Conservation (phyloP, 23 tunicate species). For the Styela clava region DNA sequence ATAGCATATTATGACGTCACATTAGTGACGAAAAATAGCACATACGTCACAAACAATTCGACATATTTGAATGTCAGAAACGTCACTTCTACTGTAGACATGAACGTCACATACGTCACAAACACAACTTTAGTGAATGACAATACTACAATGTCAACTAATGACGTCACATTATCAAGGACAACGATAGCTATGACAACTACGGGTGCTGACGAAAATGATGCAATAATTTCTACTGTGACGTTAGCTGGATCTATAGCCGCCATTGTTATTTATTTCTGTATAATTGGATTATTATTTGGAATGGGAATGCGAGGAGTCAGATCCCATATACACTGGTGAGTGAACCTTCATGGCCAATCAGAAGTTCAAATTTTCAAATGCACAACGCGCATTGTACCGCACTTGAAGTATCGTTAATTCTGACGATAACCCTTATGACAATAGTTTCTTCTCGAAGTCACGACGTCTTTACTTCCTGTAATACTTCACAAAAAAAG, state of each 20-base stretch:
- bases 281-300: not conserved
- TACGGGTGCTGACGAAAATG: not conserved
- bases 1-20: not conserved
- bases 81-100: not conserved
- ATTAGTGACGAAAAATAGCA: not conserved
- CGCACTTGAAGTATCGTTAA: no score
- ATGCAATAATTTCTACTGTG: not conserved
- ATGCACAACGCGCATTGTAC: no score
- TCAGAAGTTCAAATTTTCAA: no score
- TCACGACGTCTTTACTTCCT: no score
- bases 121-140: not conserved
- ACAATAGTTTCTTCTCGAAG: no score
- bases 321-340: conserved; percentile 10
- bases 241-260: conserved; percentile 7
- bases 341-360: not conserved
- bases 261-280: conserved; percentile 1
- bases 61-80: not conserved
- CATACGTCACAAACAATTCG: not conserved
- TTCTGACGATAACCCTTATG: no score
- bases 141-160: not conserved
- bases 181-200: not conserved
- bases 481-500: no score
- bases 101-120: not conserved
- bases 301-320: conserved; percentile 3
- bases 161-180: not conserved